Base-by-base conservation (phyloP, 2,888 invertebrate genomes). In the Sericinus montela region DNA sequence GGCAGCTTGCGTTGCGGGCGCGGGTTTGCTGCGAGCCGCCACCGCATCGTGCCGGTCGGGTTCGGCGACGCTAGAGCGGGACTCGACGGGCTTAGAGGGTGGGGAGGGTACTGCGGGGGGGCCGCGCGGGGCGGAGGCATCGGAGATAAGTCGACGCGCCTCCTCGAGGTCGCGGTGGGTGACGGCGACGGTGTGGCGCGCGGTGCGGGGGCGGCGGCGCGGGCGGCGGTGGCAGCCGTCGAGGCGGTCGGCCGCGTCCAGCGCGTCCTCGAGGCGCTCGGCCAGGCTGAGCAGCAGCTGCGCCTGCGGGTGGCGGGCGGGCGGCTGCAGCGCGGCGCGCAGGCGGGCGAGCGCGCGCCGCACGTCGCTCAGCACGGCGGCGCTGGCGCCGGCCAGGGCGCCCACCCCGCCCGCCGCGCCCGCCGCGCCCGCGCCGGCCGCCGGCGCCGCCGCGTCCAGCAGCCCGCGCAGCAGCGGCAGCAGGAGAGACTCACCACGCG, bases 161-260 rank as follows among this genome's bases (percentile, higher is more conserved):
- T 93, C 92, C 1, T 93, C 94, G 19, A 96, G 78, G 66, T 96
- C 96, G 69, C 95, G 95, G 37, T 91, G 91, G 32, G 94, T 95
- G 13, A 96, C 96, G 39, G 95, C 95, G 15, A 96, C 94, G 0
- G 96, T 96, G 74, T 96, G 95, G 0, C 96, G 83, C 39, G 91
- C 91, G 53, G 92, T 91, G 25, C 94, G 91, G 55, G 91, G 90
- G 48, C 92, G 90, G 53, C 91, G 91, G 19, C 92, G 84, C 1
- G 88, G 75, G 6, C 75, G 75, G 46, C 86, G 74, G 64, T 86
- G 74, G 64, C 80, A 79, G 53, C 81, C 81, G 58, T 86, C 82
- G 23, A 83, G 72, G 1, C 81, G 60, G 65, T 81, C 78, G 54
- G 83, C 78, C 54, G 83, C 79, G 53, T 76, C 76, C 23, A 91